Percentiles rank a stretch among this genome's conserved stretches.
These are phyloP conservation scores for Apostichopus japonicus DNA, from an alignment of 35 echinoderm and acorn worm species.

Conservation along the genomic window DNA sequence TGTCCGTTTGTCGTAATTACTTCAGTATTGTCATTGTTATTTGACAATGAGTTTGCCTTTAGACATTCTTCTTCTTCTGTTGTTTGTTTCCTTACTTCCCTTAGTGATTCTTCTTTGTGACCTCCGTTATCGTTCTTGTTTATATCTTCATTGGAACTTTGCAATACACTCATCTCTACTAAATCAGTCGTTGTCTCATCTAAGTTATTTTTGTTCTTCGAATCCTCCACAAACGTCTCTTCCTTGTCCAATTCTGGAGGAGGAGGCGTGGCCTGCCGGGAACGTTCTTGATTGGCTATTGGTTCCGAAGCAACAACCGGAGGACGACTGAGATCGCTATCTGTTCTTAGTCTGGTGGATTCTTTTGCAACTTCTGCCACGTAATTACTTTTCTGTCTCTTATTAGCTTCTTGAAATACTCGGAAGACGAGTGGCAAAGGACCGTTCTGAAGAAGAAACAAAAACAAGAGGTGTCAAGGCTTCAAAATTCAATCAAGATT, in stretches of 20 bases:
- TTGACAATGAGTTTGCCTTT: constrained; percentile 6
- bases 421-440: constrained; percentile 32
- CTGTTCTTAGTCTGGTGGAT: not conserved
- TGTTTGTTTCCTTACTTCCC: not conserved
- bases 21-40: constrained; percentile 28
- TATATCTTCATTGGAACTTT: not conserved
- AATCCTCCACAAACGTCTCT: not conserved
- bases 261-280: not conserved
- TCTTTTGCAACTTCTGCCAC: not conserved
- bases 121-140: not conserved
- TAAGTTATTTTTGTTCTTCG: not conserved
- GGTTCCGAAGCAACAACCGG: not conserved
- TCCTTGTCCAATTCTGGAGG: constrained; percentile 21
- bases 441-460: constrained; percentile 1
- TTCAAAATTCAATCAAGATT: too few relatives aligned
- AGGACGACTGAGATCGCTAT: not conserved
- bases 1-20: constrained; percentile 26
- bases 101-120: not conserved
- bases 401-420: constrained; percentile 44
- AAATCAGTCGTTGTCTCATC: not conserved
- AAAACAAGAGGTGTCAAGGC: not conserved
- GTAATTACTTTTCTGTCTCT: constrained; percentile 8
- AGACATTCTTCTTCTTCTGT: not conserved
- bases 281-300: not conserved
- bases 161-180: not conserved